Percentiles rank a stretch among this genome's conserved stretches.
Conservation (phyloP, 2,888 invertebrate species). For the Plagiodera versicolora region DNA sequence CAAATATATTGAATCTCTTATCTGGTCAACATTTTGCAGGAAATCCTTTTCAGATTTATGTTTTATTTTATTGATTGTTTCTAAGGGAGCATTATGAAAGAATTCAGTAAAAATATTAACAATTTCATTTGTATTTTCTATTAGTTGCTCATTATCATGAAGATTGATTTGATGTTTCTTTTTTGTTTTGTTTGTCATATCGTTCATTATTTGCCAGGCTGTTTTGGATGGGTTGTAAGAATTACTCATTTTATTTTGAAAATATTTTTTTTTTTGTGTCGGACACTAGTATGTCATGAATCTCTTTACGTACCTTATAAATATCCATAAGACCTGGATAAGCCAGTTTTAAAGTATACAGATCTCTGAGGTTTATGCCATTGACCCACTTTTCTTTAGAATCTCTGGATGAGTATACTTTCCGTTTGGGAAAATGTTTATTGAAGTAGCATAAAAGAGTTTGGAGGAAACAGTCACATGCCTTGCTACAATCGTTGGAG, state of each 20-base stretch:
- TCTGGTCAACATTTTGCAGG: background rate
- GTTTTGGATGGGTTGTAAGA: background rate
- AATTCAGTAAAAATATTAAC: background rate
- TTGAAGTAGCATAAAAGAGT: background rate
- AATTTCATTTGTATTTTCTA: constrained; percentile 2
- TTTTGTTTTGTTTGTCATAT: background rate
- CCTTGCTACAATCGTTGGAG: background rate
- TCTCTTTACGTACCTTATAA: no score
- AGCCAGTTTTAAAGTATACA: background rate
- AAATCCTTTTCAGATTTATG: background rate
- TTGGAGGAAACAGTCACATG: background rate
- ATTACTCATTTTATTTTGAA: background rate
- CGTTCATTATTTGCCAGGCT: background rate
- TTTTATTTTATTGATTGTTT: background rate
- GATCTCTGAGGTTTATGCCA: background rate
- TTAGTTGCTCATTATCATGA: background rate
- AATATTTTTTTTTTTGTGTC: background rate
- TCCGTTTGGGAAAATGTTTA: background rate
- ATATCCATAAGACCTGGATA: background rate
- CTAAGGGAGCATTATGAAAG: background rate
- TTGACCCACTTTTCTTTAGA: background rate
- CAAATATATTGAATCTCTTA: background rate
- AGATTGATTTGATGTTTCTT: background rate
- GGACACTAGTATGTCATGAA: background rate
- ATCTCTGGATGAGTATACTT: background rate